A percentile compares a stretch with the other conserved stretches of the same genome.
phyloP scores from a whole-genome alignment of 1,140 invertebrate genomes.

The Gryon sp. region DNA sequence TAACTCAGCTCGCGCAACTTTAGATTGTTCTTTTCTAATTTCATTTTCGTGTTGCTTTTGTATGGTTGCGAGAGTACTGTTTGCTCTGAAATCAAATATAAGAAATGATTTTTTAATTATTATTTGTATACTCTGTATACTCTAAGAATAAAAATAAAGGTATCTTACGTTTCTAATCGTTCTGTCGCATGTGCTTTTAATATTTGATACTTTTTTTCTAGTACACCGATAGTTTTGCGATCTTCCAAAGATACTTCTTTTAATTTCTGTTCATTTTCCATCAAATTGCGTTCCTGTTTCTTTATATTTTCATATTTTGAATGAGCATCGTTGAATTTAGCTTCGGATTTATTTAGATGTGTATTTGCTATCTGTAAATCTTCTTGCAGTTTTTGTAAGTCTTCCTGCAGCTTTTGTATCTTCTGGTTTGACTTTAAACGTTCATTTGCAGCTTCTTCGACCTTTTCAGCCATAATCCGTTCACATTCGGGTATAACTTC shows the following conservation, averaged over 20 bases:
- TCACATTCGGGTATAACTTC: too few relatives aligned
- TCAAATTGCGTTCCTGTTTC: constrained; percentile 81
- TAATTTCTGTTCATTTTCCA: constrained; percentile 81
- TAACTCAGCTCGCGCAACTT: constrained; percentile 81
- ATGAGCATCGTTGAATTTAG: constrained; percentile 85
- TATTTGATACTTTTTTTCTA: constrained; percentile 82
- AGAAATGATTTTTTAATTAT: too few relatives aligned
- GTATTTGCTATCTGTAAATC: constrained; percentile 81
- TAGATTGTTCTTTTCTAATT: constrained; percentile 81
- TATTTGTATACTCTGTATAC: background rate
- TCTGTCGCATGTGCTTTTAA: constrained; percentile 83
- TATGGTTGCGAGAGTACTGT: constrained; percentile 82
- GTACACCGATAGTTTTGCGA: constrained; percentile 80
- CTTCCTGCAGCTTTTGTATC: constrained; percentile 74
- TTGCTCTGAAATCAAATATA: constrained; percentile 83
- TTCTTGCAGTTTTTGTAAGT: constrained; percentile 77
- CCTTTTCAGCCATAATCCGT: too few relatives aligned
- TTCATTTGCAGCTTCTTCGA: constrained; percentile 81
- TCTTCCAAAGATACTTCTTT: constrained; percentile 83
- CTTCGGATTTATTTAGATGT: constrained; percentile 84
- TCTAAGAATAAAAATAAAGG: background rate
- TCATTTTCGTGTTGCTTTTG: constrained; percentile 81
- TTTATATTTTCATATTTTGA: constrained; percentile 84
- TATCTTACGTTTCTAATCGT: constrained; percentile 82
- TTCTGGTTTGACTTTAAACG: constrained; percentile 78